A percentile compares a stretch with the other conserved stretches of the same genome.
phyloP scores from a whole-genome alignment of 2,797 vertebrate species.

The Chiroxiphia lanceolata region DNA sequence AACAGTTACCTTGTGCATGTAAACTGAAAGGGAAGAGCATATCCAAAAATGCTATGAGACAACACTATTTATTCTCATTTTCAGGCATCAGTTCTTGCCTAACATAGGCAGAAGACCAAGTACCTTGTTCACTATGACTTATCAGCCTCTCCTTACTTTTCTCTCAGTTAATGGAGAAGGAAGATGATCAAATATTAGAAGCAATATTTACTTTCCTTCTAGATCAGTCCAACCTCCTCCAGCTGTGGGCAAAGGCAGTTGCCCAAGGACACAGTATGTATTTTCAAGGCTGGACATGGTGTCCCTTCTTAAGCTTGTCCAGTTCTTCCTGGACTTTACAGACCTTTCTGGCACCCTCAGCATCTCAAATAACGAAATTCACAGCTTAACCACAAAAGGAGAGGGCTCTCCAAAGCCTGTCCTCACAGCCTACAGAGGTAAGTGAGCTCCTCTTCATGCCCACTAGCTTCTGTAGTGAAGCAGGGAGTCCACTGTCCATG shows the following conservation, averaged over 20 bases:
- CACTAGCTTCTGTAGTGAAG: neutral
- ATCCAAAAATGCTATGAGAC: neutral
- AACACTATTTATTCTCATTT: neutral
- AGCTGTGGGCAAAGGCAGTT: neutral
- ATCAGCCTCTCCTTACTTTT: neutral
- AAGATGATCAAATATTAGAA: neutral
- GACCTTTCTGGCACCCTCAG: neutral
- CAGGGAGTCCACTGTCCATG: neutral
- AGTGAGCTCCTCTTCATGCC: neutral
- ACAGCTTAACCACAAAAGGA: neutral
- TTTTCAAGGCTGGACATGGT: neutral
- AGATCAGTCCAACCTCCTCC: neutral
- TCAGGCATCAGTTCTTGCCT: neutral
- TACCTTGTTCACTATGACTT: too few relatives aligned
- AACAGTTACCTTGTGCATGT: neutral
- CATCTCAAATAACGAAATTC: neutral
- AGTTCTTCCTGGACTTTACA: neutral
- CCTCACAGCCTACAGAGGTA: neutral
- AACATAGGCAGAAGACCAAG: neutral
- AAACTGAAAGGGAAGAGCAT: neutral
- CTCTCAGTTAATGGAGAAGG: neutral
- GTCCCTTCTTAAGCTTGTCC: neutral
- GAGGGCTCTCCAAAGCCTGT: neutral
- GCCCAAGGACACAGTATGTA: neutral
- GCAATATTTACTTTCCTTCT: neutral